Percentiles rank a stretch among this genome's conserved stretches.
These are phyloP conservation scores for Sminthurinus aureus DNA, from an alignment of 2,888 invertebrate species.

Conservation along the genomic window DNA sequence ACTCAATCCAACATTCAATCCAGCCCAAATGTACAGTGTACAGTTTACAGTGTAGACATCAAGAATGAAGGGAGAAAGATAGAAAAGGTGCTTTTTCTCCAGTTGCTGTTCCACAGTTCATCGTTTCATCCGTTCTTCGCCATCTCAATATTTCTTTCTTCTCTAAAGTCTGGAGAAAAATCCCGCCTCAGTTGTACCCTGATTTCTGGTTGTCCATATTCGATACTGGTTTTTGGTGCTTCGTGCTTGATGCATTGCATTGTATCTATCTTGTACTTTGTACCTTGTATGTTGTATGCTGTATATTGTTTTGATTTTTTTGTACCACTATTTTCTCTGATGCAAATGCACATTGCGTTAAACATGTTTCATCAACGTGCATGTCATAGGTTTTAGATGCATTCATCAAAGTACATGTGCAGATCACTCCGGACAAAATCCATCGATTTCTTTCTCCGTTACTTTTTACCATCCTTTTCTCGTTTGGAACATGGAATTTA, in stretches of 20 bases:
- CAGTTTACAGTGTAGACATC: neutral
- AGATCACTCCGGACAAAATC: neutral
- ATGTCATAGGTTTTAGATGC: neutral
- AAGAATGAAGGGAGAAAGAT: no score
- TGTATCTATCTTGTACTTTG: no score
- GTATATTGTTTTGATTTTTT: no score
- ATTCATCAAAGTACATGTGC: neutral
- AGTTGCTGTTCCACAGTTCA: no score
- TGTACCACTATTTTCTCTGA: no score
- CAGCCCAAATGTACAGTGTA: neutral
- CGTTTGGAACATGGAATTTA: neutral
- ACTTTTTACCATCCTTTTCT: neutral
- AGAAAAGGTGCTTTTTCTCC: neutral
- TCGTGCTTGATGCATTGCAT: no score
- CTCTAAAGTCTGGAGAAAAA: neutral
- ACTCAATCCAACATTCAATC: slow-evolving; percentile 28
- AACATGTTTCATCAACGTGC: neutral
- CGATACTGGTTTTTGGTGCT: no score
- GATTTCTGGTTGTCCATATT: no score
- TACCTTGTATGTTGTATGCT: no score
- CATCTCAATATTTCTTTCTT: neutral
- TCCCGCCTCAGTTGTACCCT: no score
- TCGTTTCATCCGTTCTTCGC: neutral
- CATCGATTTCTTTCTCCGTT: neutral
- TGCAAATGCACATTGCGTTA: neutral